phyloP scores from a whole-genome alignment of 2,797 vertebrate species.

The Phalloptychus januarius region DNA sequence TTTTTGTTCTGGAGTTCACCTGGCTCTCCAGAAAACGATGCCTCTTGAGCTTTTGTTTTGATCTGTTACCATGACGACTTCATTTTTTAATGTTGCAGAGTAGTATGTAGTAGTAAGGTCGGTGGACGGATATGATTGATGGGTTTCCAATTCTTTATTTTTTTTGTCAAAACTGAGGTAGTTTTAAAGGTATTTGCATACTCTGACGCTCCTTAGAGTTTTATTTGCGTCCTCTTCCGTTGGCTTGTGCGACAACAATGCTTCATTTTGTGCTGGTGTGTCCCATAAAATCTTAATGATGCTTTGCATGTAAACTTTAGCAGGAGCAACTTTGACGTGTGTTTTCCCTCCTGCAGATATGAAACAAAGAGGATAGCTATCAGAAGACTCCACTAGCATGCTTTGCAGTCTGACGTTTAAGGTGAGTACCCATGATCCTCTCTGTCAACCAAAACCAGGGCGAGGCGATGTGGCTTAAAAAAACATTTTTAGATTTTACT shows the following conservation, averaged over 20 bases:
- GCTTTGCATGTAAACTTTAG: neutral
- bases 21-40: neutral
- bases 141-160: no score
- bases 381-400: conserved; percentile 75
- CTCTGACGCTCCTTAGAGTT: neutral
- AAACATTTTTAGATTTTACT: no score
- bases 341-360: conserved; percentile 57
- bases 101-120: neutral
- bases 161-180: no score
- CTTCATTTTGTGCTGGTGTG: neutral
- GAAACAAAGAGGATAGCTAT: conserved; percentile 44
- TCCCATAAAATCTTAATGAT: neutral
- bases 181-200: neutral
- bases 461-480: no score
- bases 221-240: neutral
- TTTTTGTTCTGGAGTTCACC: neutral
- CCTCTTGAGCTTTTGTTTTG: neutral
- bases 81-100: neutral
- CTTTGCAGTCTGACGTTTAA: conserved; percentile 73
- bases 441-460: neutral
- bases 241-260: neutral
- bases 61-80: neutral
- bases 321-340: neutral
- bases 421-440: conserved; percentile 62
- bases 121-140: neutral